Conservation (phyloP, 2,797 vertebrate species). For the Spinus olivaceus region DNA sequence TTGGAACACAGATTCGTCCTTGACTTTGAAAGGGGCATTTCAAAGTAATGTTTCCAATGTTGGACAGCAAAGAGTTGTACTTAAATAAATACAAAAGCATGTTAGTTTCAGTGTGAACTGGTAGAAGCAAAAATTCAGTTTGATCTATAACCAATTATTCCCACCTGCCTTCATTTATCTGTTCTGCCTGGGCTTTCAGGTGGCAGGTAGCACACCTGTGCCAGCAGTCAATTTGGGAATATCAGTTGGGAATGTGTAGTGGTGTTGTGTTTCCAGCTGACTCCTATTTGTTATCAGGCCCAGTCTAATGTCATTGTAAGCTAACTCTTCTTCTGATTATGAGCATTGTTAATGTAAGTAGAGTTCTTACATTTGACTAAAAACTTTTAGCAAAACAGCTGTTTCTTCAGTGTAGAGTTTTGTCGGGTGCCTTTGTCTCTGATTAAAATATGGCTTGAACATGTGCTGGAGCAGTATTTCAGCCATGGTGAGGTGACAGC, state of each 20-base stretch:
- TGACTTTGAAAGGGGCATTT: not conserved
- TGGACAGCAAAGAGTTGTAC: not conserved
- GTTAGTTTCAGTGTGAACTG: not conserved
- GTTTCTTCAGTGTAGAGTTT: not conserved
- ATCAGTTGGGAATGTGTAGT: accelerated
- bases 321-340: not conserved
- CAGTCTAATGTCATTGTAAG: not conserved
- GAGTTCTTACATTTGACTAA: not conserved
- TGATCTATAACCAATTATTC: not conserved
- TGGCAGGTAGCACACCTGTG: not conserved
- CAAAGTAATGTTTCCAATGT: not conserved
- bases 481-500: not conserved
- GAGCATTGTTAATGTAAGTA: not conserved
- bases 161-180: not conserved
- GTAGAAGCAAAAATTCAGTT: not conserved
- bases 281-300: not conserved
- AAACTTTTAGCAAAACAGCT: not conserved
- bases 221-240: not conserved
- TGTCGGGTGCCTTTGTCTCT: not conserved
- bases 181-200: not conserved
- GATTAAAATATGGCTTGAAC: not conserved
- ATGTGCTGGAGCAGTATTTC: not conserved
- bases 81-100: not conserved
- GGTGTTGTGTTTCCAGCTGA: not conserved
- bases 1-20: not conserved